Conservation (phyloP, 2,113 vertebrate species). For the Acrocephalus arundinaceus region DNA sequence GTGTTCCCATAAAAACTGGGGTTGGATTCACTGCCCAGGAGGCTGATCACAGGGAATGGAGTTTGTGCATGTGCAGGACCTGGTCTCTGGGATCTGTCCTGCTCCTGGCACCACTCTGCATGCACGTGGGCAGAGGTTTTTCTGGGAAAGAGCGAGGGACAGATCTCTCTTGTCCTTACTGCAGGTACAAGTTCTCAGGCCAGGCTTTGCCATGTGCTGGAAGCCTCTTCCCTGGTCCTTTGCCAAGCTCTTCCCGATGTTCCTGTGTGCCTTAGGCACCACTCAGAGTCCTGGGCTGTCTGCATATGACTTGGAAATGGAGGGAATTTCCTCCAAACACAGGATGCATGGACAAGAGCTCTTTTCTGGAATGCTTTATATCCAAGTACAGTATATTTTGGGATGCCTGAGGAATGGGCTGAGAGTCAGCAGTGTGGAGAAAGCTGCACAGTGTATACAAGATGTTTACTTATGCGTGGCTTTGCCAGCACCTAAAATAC, state of each 20-base stretch:
- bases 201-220: not conserved
- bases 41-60: not conserved
- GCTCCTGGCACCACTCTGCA: not conserved
- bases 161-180: not conserved
- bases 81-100: not conserved
- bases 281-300: not conserved
- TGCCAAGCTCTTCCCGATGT: not conserved
- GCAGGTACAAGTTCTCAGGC: not conserved
- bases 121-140: not conserved
- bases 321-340: not conserved
- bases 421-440: not conserved
- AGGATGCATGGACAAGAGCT: not conserved
- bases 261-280: accelerated
- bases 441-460: not conserved
- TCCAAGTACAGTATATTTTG: not conserved
- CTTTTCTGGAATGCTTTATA: not conserved
- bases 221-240: not conserved
- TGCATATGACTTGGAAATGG: not conserved
- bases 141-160: not conserved
- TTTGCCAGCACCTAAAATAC: not conserved
- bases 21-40: not conserved
- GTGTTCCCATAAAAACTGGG: not conserved
- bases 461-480: accelerated
- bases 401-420: not conserved
- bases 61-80: not conserved